A percentile compares a stretch with the other conserved stretches of the same genome.
phyloP scores from a whole-genome alignment of 2,113 vertebrate genomes.

The Platysteira castanea region DNA sequence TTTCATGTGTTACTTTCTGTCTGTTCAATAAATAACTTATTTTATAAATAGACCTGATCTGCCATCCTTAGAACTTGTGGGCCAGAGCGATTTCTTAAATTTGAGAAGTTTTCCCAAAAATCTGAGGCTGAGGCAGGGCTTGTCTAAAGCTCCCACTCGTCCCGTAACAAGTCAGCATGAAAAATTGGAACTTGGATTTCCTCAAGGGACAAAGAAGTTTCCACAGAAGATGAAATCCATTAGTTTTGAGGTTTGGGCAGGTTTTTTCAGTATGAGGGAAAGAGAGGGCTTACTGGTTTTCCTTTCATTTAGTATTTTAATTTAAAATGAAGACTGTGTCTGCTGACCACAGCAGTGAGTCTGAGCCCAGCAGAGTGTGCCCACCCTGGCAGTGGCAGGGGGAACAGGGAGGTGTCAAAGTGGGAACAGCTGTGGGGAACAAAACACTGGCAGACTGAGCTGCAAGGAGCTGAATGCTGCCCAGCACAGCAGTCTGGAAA shows the following conservation, averaged over 20 bases:
- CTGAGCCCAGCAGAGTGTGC: fast-evolving
- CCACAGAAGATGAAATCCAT: neutral
- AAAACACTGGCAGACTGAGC: neutral
- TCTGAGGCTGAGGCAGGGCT: neutral
- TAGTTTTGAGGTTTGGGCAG: neutral
- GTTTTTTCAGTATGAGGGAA: neutral
- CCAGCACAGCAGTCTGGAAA: neutral
- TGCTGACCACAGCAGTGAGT: fast-evolving
- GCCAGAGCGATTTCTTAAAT: neutral
- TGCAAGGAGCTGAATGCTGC: neutral
- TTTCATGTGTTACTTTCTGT: neutral
- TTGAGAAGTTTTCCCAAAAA: neutral
- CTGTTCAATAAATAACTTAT: neutral
- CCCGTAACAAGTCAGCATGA: neutral
- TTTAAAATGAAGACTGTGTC: neutral
- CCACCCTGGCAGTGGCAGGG: neutral
- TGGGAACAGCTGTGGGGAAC: neutral
- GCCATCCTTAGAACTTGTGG: neutral
- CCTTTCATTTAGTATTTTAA: neutral
- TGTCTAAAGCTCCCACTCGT: neutral
- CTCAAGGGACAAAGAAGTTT: neutral
- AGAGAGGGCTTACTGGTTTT: neutral
- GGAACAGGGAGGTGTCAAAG: neutral
- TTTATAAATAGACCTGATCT: neutral
- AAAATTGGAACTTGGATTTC: neutral